Conservation (phyloP, 2,888 invertebrate genomes). For the Neria commutata region DNA sequence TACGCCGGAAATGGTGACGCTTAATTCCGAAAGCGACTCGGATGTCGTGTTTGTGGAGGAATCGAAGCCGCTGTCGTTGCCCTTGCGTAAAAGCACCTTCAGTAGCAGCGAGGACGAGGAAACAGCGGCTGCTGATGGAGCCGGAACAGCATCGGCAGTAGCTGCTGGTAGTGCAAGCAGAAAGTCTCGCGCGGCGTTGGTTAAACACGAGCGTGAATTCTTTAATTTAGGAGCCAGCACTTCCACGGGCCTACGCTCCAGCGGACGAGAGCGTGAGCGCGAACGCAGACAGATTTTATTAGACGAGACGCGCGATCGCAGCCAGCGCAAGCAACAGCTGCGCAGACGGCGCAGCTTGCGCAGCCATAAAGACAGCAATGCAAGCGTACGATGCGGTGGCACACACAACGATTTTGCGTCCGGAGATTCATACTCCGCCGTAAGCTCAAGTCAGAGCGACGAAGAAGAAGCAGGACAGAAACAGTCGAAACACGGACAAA, state of each 20-base stretch:
- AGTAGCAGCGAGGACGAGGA: slow-evolving; percentile 33
- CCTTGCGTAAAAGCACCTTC: slow-evolving; percentile 24
- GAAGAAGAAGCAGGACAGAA: slow-evolving; percentile 14
- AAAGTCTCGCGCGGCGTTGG: no score
- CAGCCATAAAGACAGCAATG: neutral
- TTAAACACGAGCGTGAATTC: slow-evolving; percentile 35
- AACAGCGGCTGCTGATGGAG: slow-evolving; percentile 10
- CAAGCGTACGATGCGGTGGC: slow-evolving; percentile 16
- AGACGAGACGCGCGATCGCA: slow-evolving; percentile 34
- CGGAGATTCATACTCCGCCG: slow-evolving; percentile 13
- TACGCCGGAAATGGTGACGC: slow-evolving; percentile 60
- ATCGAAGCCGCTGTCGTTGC: no score
- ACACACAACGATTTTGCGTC: slow-evolving; percentile 31
- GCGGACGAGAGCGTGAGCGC: slow-evolving; percentile 42
- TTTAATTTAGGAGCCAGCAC: slow-evolving; percentile 55
- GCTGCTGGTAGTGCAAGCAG: slow-evolving; percentile 4
- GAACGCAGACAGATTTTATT: slow-evolving; percentile 37
- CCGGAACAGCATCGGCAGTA: slow-evolving; percentile 6
- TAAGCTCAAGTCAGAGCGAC: slow-evolving; percentile 8
- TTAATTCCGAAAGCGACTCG: slow-evolving; percentile 59
- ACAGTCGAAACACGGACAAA: neutral
- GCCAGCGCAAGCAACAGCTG: neutral
- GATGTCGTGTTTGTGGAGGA: slow-evolving; percentile 60
- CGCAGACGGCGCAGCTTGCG: slow-evolving; percentile 7
- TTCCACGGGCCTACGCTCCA: slow-evolving; percentile 51